Conservation (phyloP, 64 coral and sea anemone genomes). For the Cladopsammia gracilis region DNA sequence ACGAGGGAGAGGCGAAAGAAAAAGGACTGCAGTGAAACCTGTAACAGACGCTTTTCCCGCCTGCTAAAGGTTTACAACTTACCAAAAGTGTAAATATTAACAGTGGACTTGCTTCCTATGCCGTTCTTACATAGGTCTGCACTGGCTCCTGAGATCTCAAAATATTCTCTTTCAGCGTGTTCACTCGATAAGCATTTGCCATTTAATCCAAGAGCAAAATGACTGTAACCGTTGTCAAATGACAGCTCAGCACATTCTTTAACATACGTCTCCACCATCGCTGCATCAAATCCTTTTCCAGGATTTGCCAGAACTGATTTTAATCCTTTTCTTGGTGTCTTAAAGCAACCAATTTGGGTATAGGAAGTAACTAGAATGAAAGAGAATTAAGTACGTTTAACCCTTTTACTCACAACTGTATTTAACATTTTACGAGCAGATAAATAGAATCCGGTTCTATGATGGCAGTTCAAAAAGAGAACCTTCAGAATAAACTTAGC, state of each 20-base stretch:
- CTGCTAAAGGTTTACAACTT: neutral
- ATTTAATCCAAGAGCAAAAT: constrained; percentile 42
- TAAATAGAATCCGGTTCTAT: too few species aligned
- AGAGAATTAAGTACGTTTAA: neutral
- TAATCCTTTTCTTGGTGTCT: neutral
- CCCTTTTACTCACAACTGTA: neutral
- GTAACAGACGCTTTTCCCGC: too few species aligned
- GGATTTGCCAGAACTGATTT: neutral
- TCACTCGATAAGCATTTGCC: constrained; percentile 33
- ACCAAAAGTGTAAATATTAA: neutral
- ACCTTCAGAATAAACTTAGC: too few species aligned
- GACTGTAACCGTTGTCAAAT: neutral
- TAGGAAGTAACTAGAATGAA: neutral
- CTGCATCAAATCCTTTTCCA: neutral
- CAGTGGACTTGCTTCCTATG: neutral
- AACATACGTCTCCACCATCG: neutral
- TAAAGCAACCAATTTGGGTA: neutral
- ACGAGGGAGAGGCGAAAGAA: too few species aligned
- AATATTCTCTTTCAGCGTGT: neutral
- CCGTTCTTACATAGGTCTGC: neutral
- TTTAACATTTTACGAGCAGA: neutral
- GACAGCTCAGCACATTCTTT: neutral
- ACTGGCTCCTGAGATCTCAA: neutral
- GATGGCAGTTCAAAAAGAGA: too few species aligned
- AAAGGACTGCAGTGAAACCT: too few species aligned